A percentile compares a stretch with the other conserved stretches of the same genome.
Evolutionary conservation across 2,113 vertebrate species (phyloP).

Genomic region (Corythaeola cristata): DNA sequence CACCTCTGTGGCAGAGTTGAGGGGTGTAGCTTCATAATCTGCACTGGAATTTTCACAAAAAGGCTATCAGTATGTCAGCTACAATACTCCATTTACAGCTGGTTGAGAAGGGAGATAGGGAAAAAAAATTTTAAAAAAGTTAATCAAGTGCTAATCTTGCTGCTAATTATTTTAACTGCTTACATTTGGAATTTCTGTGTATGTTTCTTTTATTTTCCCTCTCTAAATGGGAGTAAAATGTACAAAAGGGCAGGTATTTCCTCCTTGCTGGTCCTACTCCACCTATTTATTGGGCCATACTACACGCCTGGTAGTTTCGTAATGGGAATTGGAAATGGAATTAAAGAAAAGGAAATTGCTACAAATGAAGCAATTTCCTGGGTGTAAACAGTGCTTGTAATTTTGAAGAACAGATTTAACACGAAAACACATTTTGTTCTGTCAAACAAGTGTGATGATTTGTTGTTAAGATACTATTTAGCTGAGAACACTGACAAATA

Average conservation of each 20-base stretch:
- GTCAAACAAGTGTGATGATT: neutral
- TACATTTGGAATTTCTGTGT: constrained; percentile 39
- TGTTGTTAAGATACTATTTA: neutral
- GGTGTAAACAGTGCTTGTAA: constrained; percentile 54
- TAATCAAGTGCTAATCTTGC: constrained; percentile 40
- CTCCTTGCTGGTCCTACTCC: constrained; percentile 54
- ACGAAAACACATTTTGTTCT: constrained; percentile 19
- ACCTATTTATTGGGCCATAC: constrained; percentile 54
- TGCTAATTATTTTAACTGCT: constrained; percentile 54
- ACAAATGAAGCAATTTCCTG: constrained; percentile 70
- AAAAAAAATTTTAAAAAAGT: neutral
- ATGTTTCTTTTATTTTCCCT: constrained; percentile 25
- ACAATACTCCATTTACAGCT: neutral
- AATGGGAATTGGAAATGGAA: constrained; percentile 68
- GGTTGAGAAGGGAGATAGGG: neutral
- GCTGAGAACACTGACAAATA: constrained; percentile 5
- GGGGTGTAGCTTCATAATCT: neutral
- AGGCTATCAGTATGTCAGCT: neutral
- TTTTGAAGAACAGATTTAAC: constrained; percentile 40
- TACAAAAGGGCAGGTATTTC: constrained; percentile 72
- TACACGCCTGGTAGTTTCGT: constrained; percentile 51
- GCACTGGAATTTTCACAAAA: neutral
- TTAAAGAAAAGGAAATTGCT: constrained; percentile 66
- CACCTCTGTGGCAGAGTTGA: neutral
- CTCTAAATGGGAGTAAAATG: constrained; percentile 50